These are phyloP conservation scores for Macroglossus sobrinus DNA, from an alignment of 2,113 vertebrate species.

Conservation along the genomic window DNA sequence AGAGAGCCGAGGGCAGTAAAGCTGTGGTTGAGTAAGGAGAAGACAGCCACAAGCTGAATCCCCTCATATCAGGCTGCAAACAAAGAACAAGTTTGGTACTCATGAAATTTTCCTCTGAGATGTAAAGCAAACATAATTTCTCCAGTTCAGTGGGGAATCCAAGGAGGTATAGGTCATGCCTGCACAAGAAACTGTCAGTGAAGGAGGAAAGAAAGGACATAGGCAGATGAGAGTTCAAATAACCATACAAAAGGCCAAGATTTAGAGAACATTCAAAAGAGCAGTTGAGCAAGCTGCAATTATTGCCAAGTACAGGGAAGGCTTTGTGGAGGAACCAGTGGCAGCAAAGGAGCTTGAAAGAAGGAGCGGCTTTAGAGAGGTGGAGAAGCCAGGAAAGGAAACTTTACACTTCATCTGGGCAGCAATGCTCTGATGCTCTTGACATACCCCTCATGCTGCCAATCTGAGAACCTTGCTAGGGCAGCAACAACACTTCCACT, in stretches of 20 bases:
- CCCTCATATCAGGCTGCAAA: neutral
- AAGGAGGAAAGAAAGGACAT: constrained; percentile 12
- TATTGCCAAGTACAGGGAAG: neutral
- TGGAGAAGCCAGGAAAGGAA: neutral
- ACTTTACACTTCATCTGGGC: neutral
- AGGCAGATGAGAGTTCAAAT: constrained; percentile 24
- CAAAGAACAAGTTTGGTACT: neutral
- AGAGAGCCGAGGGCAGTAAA: neutral
- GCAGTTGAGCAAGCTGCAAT: constrained; percentile 5
- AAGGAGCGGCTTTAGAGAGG: neutral
- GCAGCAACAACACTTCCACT: neutral
- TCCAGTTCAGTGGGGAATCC: neutral
- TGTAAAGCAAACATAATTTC: neutral
- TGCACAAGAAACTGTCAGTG: constrained; percentile 24
- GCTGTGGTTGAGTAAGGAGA: neutral
- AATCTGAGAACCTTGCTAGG: neutral
- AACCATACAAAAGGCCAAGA: neutral
- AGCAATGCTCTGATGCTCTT: neutral
- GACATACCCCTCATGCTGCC: neutral
- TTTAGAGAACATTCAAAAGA: constrained; percentile 35
- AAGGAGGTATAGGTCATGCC: neutral
- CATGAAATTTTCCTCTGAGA: constrained; percentile 23
- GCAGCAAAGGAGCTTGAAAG: neutral
- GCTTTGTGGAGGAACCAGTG: neutral
- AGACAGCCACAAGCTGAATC: neutral